Percentiles rank a stretch among this genome's conserved stretches.
These are phyloP conservation scores for Lycopodina hypogea DNA, from an alignment of 37 sponge, comb jelly and placozoan species.

Conservation along the genomic window DNA sequence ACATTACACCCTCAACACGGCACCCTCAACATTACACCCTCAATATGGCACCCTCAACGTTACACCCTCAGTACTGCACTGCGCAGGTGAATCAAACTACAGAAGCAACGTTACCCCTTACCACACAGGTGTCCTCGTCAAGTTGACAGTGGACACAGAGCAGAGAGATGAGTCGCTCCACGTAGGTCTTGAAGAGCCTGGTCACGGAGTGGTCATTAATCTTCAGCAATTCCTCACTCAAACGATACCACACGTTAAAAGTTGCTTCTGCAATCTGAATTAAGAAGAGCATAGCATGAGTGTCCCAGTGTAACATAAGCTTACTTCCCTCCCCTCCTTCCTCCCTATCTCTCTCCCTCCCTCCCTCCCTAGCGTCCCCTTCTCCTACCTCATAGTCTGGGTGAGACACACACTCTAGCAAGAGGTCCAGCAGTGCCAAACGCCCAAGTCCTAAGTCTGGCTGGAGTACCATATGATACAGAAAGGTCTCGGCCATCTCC, in stretches of 20 bases:
- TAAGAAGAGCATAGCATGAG: no score
- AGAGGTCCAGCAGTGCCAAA: slow-evolving; percentile 32
- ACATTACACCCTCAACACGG: no score
- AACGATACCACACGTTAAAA: slow-evolving; percentile 80
- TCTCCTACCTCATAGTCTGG: slow-evolving; percentile 57
- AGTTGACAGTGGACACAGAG: slow-evolving; percentile 76
- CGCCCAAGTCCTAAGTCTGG: slow-evolving; percentile 66
- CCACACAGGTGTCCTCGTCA: slow-evolving; percentile 63
- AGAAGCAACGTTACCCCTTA: slow-evolving; percentile 3
- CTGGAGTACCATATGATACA: slow-evolving; percentile 45
- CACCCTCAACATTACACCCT: no score
- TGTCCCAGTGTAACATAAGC: no score
- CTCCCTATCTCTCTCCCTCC: no score
- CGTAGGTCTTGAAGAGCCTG: slow-evolving; percentile 52
- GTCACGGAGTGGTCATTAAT: slow-evolving; percentile 18
- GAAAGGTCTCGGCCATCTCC: slow-evolving; percentile 76
- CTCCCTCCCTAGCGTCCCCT: no score
- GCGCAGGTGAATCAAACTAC: not conserved
- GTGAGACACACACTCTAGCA: slow-evolving; percentile 58
- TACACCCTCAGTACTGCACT: no score
- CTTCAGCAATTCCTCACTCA: slow-evolving; percentile 68
- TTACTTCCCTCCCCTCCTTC: no score
- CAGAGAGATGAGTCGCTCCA: slow-evolving; percentile 38
- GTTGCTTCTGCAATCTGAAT: slow-evolving; percentile 72
- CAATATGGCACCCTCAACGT: no score